Evolutionary conservation across 2,113 vertebrate species (phyloP).

Genomic region (Centropus bengalensis): DNA sequence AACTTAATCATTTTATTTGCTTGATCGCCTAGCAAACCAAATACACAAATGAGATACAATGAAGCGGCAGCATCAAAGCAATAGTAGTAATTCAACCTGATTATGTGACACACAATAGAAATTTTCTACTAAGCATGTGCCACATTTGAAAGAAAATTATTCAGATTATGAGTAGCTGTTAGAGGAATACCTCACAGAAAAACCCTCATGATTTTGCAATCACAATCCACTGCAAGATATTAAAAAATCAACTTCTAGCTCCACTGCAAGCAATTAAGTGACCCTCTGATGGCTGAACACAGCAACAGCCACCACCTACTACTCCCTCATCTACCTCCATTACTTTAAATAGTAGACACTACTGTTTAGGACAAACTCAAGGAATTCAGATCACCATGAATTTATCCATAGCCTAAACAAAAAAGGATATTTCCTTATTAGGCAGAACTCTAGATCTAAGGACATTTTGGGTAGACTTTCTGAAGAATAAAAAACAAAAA

Average conservation of each 20-base stretch:
- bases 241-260: neutral
- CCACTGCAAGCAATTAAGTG: neutral
- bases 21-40: slow-evolving; percentile 44
- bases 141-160: slow-evolving; percentile 42
- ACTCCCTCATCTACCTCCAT: neutral
- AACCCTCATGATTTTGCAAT: slow-evolving; percentile 8
- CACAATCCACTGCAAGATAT: neutral
- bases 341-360: neutral
- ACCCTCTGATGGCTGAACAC: neutral
- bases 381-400: neutral
- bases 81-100: slow-evolving; percentile 25
- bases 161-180: slow-evolving; percentile 22
- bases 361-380: neutral
- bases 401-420: neutral
- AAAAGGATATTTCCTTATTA: neutral
- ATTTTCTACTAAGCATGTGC: neutral
- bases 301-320: neutral
- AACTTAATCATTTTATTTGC: slow-evolving; percentile 62
- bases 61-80: slow-evolving; percentile 1
- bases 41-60: slow-evolving; percentile 50
- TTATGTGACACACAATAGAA: slow-evolving; percentile 26
- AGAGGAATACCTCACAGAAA: slow-evolving; percentile 13
- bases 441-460: neutral
- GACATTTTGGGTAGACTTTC: fast-evolving
- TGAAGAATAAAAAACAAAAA: neutral